Evolutionary conservation across 2,888 invertebrate genomes (phyloP), one percentile per base, ranked within the genome.

Genomic region (Opisthograptis luteolata): DNA sequence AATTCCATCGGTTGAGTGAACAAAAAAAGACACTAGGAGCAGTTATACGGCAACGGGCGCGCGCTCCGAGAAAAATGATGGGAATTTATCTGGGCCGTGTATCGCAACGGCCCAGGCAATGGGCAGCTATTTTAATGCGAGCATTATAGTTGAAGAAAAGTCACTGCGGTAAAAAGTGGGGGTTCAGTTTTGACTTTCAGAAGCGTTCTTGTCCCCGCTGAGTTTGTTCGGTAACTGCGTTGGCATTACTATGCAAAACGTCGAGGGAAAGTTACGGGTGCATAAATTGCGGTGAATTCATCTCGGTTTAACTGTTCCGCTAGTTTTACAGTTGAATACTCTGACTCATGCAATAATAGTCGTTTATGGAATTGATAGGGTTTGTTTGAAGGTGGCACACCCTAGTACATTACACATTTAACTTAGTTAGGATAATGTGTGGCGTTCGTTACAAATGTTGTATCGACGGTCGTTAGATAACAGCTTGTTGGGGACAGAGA

Each of bases 21-120:
- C 78, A 77, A 84, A 83, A 61, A 84, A 80, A 79, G 76, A 80
- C 76, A 76, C 76, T 77, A 72, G 68, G 69, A 80, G 65, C 79
- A 72, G 81, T 82, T 83, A 82, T 76, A 77, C 78, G 74, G 73
- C 75, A 82, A 80, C 77, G 74, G 73, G 71, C 73, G 76, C 68
- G 75, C 81, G 76, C 73, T 34, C 69, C 60, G 71, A 77, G 84
- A 84, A 79, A 84, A 87, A 86, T 87, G 80, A 70, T 66, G 71
- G 62, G 71, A 76, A 84, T 85, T 84, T 82, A 81, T 85, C 79
- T 77, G 61, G 69, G 68, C 73, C 71, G 72, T 79, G 73, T 78
- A 79, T 78, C 77, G 77, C 62, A 63, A 41, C 32, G 66, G 61
- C 64, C 65, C 64, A 68, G 62, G 65, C 63, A 43, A 64, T 66